Base-by-base conservation (phyloP, 64 coral and sea anemone genomes). In the Porites australiensis region DNA sequence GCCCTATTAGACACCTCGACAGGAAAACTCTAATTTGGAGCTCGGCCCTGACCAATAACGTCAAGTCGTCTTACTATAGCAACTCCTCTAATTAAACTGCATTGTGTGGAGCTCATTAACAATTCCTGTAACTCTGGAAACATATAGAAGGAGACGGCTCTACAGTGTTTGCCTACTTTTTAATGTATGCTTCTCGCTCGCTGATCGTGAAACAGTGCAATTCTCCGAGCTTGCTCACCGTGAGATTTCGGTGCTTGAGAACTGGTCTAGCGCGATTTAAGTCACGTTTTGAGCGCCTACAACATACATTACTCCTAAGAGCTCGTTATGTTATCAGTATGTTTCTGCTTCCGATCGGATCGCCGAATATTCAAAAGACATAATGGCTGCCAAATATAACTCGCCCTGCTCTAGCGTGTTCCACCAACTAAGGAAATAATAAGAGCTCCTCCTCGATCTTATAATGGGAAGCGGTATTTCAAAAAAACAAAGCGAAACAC, bases 401-500 rank as follows among this genome's bases (percentile, higher is more conserved):
- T 67, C 68, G 52, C 27, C 27, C 27, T 67, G 66, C 81, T 84
- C 45, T 8, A 84, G 8, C 62, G 81, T 68, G 59, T 64, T 68
- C 45, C 62, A 62, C 45, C 54, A 68, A 84, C 81, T 68, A 84
- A 61, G 19, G 63, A 48, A 84, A 84, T 84, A 82, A 43, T 82
- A 67, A 84, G 45, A 9, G 62, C 43, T 84, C 81, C 12, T 60
- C 81, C 50, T 45, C 81, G 61, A 84, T 72, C 60, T 61, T 75
- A 93, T 44, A 59, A 99, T 99, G 98, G 98, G 98, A 77, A 94
- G 88, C 77, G 94, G 94, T 82, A 94, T 95, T 77, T 99, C 97
- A 94, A 93, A 75, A 81, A 93, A 45, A 62, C 83, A 82, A 74
- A 86, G 74, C 50, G 74, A 78, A 67, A 74, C 82, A 57, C 64